Evolutionary conservation across 2,113 vertebrate species (phyloP), one percentile per base, ranked within the genome.

Genomic region (Melanotaenia duboulayi): DNA sequence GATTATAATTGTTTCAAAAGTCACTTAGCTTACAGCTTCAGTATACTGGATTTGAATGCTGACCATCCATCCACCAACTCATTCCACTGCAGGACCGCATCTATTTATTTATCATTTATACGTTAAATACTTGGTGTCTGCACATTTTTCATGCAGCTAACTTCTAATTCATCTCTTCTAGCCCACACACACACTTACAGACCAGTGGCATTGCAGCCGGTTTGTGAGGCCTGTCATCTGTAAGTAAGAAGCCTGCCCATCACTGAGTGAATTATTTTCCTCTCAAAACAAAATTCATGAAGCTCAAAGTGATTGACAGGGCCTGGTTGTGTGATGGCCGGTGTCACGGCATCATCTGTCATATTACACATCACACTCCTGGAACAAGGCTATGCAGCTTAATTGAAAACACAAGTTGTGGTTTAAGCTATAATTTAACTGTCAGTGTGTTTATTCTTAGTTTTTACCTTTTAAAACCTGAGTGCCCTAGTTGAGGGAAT

Each of bases 171-270:
- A 25, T 7, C 55, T n/a, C 1, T 11, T 20, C 11, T 20, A 3
- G 4, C 32, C 32, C 32, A 35, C 32, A 39, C 32, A 20, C 56
- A 20, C 32, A 20, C 35, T 37, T 20, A 1, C 32, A n/a, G 28
- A 58, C 28, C 32, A 6, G 42, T 17, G 42, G 14, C 14, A 46
- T 4, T 17, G 16, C 7, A 48, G 17, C 44, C 6, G 44, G 19
- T 48, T 48, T 19, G 44, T 48, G 44, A 48, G 4, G 32, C 56
- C 56, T 58, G 56, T 58, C 56, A 58, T 58, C 32, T 20, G 32
- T 14, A 4, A 58, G 28, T 20, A 13, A 58, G 56, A 20, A 58
- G 56, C 11, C 56, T 58, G 56, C n/a, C 32, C 8, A 37, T 58
- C 56, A 58, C 17, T 6, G 11, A 14, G 32, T 12, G 35, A 58